These are phyloP conservation scores for Platysternon megacephalum DNA, from an alignment of 2,113 vertebrate species.

Conservation along the genomic window DNA sequence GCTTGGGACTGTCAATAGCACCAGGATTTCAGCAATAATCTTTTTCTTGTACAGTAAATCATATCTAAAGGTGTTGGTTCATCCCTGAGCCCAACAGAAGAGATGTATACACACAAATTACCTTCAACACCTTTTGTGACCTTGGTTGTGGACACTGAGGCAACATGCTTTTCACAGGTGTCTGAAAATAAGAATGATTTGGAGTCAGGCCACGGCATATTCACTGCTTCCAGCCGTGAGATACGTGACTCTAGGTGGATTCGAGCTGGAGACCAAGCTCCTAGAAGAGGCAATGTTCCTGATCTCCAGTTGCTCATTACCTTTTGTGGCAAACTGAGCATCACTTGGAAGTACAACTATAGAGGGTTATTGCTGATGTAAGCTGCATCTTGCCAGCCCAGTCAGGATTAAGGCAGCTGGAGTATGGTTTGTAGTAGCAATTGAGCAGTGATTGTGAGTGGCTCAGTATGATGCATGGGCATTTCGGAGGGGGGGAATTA, in stretches of 20 bases:
- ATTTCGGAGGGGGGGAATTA: not conserved
- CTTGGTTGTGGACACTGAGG: not conserved
- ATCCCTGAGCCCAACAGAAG: not conserved
- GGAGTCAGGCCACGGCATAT: not conserved
- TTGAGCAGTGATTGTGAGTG: not conserved
- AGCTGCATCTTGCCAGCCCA: not conserved
- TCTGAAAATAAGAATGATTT: not conserved
- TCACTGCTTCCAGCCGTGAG: not conserved
- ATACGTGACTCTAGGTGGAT: not conserved
- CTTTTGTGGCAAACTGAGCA: not conserved
- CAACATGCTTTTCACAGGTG: not conserved
- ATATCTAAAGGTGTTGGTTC: not conserved
- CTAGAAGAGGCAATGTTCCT: not conserved
- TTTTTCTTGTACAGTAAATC: not conserved
- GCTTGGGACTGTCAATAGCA: rapidly evolving
- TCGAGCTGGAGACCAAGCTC: not conserved
- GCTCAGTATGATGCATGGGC: not conserved
- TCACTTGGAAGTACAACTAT: not conserved
- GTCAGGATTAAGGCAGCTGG: not conserved
- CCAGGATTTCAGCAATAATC: not conserved
- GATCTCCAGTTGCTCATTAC: not conserved
- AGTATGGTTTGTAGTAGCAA: not conserved
- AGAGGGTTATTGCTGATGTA: not conserved
- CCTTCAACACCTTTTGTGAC: not conserved
- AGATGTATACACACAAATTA: not conserved